Percentiles rank a stretch among this genome's conserved stretches.
phyloP scores from a whole-genome alignment of 2,797 vertebrate genomes.

The Bradypodion ventrale region DNA sequence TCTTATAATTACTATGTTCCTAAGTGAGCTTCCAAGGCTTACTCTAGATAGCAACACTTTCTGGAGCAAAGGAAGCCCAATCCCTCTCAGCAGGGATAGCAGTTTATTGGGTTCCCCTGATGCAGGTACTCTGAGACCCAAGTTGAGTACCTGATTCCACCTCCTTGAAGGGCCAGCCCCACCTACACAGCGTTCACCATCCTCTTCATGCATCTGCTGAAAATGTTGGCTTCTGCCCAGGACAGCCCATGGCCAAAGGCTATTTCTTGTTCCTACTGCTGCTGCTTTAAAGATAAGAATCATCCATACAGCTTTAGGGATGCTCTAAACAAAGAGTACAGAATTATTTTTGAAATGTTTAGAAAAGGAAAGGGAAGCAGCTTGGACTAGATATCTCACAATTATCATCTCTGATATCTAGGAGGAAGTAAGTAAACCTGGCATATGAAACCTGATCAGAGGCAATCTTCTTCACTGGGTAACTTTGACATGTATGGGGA shows the following conservation, averaged over 20 bases:
- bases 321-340: not conserved
- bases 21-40: too few species aligned
- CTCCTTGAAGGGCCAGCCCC: too few species aligned
- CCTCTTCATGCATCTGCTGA: not conserved
- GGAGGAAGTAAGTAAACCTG: conserved; percentile 4
- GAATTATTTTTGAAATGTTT: conserved; percentile 30
- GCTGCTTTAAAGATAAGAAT: not conserved
- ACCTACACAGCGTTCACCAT: not conserved
- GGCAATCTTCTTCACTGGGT: not conserved
- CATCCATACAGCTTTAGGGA: not conserved
- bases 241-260: too few species aligned
- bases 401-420: not conserved
- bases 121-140: too few species aligned
- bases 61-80: too few species aligned
- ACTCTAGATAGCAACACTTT: too few species aligned
- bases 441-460: conserved; percentile 6
- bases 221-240: not conserved
- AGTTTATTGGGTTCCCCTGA: too few species aligned
- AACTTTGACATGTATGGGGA: not conserved
- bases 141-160: too few species aligned
- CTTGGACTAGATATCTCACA: not conserved
- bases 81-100: too few species aligned
- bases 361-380: not conserved
- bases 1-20: too few species aligned
- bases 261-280: not conserved